Evolutionary conservation across 2,797 vertebrate genomes (phyloP).

Genomic region (Molossus alvarezi): DNA sequence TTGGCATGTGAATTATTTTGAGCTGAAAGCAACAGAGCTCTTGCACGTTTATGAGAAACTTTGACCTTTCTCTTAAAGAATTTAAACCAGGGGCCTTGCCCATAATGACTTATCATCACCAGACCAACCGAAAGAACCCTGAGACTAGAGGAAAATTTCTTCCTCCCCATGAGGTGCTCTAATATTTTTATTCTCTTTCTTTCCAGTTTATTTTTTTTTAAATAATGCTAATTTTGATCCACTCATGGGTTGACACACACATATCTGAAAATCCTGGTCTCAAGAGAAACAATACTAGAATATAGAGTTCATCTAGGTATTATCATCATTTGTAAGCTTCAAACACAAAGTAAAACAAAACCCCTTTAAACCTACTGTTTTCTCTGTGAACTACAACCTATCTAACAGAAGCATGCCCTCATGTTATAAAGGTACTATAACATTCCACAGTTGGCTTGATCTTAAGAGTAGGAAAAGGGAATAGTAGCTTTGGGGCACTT

Average conservation of each 20-base stretch:
- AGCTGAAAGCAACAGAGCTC: neutral
- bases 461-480: neutral
- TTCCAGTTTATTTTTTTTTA: neutral
- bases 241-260: neutral
- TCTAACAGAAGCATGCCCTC: neutral
- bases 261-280: neutral
- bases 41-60: neutral
- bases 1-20: neutral
- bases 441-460: neutral
- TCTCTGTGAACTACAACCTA: neutral
- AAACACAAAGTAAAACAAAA: constrained; percentile 21
- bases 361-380: neutral
- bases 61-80: neutral
- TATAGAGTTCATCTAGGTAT: neutral
- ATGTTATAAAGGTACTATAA: neutral
- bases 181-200: constrained; percentile 36
- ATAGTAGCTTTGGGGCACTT: neutral
- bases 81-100: neutral
- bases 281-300: neutral
- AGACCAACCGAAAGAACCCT: neutral
- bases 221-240: neutral
- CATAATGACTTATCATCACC: neutral
- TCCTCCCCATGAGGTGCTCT: neutral
- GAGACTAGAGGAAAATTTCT: neutral
- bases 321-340: neutral